Evolutionary conservation across 1,140 invertebrate species (phyloP), one percentile per base, ranked within the genome.

Genomic region (Drosophila suzukii): DNA sequence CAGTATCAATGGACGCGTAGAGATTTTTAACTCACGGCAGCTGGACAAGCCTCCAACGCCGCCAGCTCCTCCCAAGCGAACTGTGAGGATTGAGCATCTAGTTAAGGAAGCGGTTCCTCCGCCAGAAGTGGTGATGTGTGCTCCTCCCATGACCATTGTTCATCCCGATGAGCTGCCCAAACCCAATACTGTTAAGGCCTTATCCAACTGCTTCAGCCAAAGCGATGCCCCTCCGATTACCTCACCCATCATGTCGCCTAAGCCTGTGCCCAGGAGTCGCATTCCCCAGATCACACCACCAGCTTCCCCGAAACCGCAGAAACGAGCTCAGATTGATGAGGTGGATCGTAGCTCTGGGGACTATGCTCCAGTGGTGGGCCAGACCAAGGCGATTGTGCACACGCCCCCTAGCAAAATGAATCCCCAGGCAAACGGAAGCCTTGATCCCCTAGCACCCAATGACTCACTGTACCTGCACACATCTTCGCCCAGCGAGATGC

Each of bases 21-120:
- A 92, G 59, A 92, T 92, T 34, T 92, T 92, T 30, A 92, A 92
- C 46, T 92, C 91, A 11, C 78, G 85, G 8, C 80, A 81, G 30
- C 60, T 91, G 55, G 78, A 77, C 2, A 78, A 65, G 27, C 73
- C 68, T 0, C 63, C 74, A 4, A 90, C 90, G 6, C 81, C 90
- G 49, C 77, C 90, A 38, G 54, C 81, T 13, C 73, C 80, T 7
- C 53, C 77, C 10, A 88, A 67, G 51, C 77, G 75, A 32, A 51
- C 67, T 1, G 44, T 75, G 1, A 68, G 36, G 57, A n/a, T 61
- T 11, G 75, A 82, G 43, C 61, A 55, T 20, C 27, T 62, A 34
- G 13, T 12, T 34, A 44, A 20, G 8, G 43, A 73, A 7, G 50
- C 20, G 15, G 10, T 30, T 12, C 54, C 74, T 4, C 39, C 68